Evolutionary conservation across 2,888 invertebrate genomes (phyloP).

Genomic region (Tipula lateralis): DNA sequence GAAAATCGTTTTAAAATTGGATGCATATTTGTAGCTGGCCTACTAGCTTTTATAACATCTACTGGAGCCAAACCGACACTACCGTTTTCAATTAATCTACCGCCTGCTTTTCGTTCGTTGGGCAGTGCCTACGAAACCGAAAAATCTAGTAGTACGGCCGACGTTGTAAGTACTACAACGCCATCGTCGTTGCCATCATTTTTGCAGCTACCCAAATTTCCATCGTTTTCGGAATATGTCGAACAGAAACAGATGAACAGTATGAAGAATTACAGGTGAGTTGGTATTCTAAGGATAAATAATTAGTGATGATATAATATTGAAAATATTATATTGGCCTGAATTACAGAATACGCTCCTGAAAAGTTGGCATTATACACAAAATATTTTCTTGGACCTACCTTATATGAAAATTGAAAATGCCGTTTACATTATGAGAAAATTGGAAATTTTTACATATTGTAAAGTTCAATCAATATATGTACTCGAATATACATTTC

Average conservation of each 20-base stretch:
- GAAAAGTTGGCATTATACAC: too few species aligned
- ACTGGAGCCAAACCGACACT: conserved; percentile 48
- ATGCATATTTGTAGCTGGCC: conserved; percentile 40
- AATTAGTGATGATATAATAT: too few species aligned
- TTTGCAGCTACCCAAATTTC: conserved; percentile 42
- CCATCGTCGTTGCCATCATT: conserved; percentile 40
- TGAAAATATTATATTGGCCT: too few species aligned
- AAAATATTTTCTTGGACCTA: too few species aligned
- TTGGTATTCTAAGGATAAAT: too few species aligned
- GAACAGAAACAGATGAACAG: conserved; percentile 45
- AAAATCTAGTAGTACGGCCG: background rate
- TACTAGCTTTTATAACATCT: conserved; percentile 43
- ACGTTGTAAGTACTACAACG: background rate
- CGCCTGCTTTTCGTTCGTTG: conserved; percentile 30
- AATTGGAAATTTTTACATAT: background rate
- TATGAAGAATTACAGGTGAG: conserved; percentile 50
- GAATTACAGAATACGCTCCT: too few species aligned
- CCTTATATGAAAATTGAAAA: too few species aligned
- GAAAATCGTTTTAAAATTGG: conserved; percentile 12
- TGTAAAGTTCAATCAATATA: background rate
- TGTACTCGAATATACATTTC: too few species aligned
- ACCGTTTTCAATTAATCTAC: conserved; percentile 39
- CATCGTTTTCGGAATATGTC: conserved; percentile 47
- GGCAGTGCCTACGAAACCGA: background rate
- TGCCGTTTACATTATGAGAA: background rate